Percentiles rank a stretch among this genome's conserved stretches.
phyloP scores from a whole-genome alignment of 2,888 invertebrate species.

The Lymantria monacha region DNA sequence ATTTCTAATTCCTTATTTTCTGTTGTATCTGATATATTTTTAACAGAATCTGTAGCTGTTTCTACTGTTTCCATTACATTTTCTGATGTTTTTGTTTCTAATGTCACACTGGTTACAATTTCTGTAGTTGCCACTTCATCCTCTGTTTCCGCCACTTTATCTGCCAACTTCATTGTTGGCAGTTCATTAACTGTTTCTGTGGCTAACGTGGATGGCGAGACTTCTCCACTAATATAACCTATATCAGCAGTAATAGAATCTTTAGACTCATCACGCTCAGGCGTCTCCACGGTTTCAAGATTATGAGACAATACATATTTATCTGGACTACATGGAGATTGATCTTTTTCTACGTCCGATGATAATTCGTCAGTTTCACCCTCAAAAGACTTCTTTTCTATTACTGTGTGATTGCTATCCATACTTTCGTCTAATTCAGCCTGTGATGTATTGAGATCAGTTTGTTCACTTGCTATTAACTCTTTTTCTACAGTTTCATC shows the following conservation, averaged over 20 bases:
- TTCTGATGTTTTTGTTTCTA: neutral
- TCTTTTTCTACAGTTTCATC: conserved; percentile 8
- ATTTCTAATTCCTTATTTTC: neutral
- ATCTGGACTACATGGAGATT: conserved; percentile 31
- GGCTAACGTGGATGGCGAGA: neutral
- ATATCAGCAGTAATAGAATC: conserved; percentile 53
- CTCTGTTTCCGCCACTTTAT: neutral
- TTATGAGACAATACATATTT: conserved; percentile 39
- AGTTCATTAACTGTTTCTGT: neutral
- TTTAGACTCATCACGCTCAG: conserved; percentile 51
- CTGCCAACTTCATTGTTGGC: neutral
- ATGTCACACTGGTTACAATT: neutral
- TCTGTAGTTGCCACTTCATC: neutral
- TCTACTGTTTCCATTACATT: neutral
- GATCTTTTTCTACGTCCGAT: conserved; percentile 31
- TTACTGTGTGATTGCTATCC: conserved; percentile 64
- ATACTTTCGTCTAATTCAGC: conserved; percentile 64
- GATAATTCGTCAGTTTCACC: conserved; percentile 35
- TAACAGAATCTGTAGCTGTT: neutral
- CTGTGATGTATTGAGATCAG: conserved; percentile 41
- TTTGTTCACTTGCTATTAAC: conserved; percentile 16
- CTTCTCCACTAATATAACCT: conserved; percentile 42
- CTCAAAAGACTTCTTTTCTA: conserved; percentile 63
- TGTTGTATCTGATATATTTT: neutral
- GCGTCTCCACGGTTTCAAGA: conserved; percentile 42